Conservation (phyloP, 1,140 invertebrate species). For the Formica exsecta region DNA sequence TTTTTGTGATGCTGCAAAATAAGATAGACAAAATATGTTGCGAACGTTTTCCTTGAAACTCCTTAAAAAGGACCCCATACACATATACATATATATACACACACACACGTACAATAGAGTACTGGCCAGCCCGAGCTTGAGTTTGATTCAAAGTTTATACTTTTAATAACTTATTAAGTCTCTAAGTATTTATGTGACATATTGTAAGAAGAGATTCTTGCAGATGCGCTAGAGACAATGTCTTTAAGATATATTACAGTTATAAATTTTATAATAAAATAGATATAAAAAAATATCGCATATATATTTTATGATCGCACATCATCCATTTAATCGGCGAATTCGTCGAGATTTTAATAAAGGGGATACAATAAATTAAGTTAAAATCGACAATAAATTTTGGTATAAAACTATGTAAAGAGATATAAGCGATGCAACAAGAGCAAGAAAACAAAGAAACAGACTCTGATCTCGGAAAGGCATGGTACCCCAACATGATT, state of each 20-base stretch:
- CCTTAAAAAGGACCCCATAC: slow-evolving; percentile 53
- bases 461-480: slow-evolving; percentile 82
- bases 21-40: not conserved
- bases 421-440: slow-evolving; percentile 70
- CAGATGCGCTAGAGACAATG: not conserved
- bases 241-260: slow-evolving; percentile 54
- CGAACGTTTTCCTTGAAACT: slow-evolving; percentile 74
- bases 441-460: slow-evolving; percentile 64
- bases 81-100: slow-evolving; percentile 57
- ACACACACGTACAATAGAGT: slow-evolving; percentile 60
- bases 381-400: slow-evolving; percentile 85
- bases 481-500: slow-evolving; percentile 81
- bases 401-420: slow-evolving; percentile 80
- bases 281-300: slow-evolving; percentile 64
- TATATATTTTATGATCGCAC: slow-evolving; percentile 81
- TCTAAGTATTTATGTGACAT: slow-evolving; percentile 48
- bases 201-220: slow-evolving; percentile 46
- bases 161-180: slow-evolving; percentile 73
- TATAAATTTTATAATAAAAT: slow-evolving; percentile 75
- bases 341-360: slow-evolving; percentile 53
- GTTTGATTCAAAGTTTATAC: slow-evolving; percentile 84
- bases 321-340: slow-evolving; percentile 59
- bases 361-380: slow-evolving; percentile 70
- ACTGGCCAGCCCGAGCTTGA: slow-evolving; percentile 78
- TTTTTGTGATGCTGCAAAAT: not conserved